Percentiles rank a stretch among this genome's conserved stretches.
These are phyloP conservation scores for Toxonevra muliebris DNA, from an alignment of 2,888 invertebrate genomes.

Conservation along the genomic window DNA sequence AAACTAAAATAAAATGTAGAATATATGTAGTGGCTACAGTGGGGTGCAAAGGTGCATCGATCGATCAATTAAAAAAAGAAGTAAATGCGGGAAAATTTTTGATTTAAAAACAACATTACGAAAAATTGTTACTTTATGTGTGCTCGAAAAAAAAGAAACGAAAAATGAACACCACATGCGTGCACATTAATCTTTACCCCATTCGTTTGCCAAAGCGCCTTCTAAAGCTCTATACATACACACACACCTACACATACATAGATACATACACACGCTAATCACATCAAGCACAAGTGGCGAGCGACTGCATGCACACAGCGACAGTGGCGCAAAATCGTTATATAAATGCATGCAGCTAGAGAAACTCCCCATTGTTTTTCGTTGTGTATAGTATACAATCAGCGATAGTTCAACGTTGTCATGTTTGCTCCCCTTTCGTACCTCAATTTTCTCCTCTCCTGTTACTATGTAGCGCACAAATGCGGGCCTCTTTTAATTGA, in stretches of 20 bases:
- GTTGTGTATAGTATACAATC: not conserved
- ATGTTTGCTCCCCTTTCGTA: not conserved
- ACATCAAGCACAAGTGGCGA: not conserved
- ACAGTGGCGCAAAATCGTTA: no score
- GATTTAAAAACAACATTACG: no score
- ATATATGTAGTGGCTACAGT: no score
- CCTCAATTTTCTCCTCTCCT: not conserved
- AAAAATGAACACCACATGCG: constrained; percentile 2
- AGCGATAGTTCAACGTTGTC: not conserved
- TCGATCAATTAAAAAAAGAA: constrained; percentile 37
- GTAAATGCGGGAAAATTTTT: not conserved
- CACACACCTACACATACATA: not conserved
- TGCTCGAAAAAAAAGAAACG: not conserved
- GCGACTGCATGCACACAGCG: not conserved
- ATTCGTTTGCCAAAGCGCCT: constrained; percentile 16
- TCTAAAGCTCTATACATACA: not conserved
- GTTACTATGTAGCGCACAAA: constrained; percentile 23
- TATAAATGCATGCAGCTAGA: no score
- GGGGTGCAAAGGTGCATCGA: constrained; percentile 40
- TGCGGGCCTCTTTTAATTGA: constrained; percentile 48
- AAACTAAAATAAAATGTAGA: no score
- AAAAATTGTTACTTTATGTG: no score
- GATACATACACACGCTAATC: no score
- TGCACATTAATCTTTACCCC: constrained; percentile 24
- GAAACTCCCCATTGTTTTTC: not conserved